These are phyloP conservation scores for Heterohyrax brucei DNA, from an alignment of 2,797 vertebrate species.

Conservation along the genomic window DNA sequence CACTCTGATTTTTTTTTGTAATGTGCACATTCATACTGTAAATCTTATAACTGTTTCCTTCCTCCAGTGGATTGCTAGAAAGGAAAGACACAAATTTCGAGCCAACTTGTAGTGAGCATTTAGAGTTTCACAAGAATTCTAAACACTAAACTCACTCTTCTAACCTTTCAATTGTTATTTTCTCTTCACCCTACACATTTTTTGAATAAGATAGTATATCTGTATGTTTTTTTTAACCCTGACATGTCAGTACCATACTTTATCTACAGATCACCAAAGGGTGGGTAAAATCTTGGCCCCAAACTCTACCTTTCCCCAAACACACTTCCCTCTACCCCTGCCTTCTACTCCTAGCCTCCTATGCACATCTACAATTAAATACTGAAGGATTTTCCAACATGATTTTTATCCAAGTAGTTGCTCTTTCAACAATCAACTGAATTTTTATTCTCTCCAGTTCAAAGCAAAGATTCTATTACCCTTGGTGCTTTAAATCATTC, in stretches of 20 bases:
- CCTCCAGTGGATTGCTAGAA: not conserved
- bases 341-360: not conserved
- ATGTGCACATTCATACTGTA: not conserved
- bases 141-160: not conserved
- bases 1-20: not conserved
- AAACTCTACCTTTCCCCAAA: not conserved
- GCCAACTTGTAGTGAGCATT: not conserved
- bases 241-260: not conserved
- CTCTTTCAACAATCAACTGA: slow-evolving; percentile 25
- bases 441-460: slow-evolving; percentile 60
- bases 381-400: not conserved
- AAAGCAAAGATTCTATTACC: slow-evolving; percentile 63
- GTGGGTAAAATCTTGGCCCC: not conserved
- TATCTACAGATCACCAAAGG: not conserved
- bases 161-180: not conserved
- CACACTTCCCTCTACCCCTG: not conserved
- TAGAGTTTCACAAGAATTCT: not conserved
- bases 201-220: not conserved
- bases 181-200: not conserved
- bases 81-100: not conserved
- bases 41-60: slow-evolving; percentile 21
- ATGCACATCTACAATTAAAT: slow-evolving; percentile 39
- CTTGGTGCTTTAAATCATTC: slow-evolving; percentile 24
- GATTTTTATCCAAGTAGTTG: not conserved
- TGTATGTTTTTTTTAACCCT: not conserved